Evolutionary conservation across 2,113 vertebrate species (phyloP).

Genomic region (Ammodytes marinus): DNA sequence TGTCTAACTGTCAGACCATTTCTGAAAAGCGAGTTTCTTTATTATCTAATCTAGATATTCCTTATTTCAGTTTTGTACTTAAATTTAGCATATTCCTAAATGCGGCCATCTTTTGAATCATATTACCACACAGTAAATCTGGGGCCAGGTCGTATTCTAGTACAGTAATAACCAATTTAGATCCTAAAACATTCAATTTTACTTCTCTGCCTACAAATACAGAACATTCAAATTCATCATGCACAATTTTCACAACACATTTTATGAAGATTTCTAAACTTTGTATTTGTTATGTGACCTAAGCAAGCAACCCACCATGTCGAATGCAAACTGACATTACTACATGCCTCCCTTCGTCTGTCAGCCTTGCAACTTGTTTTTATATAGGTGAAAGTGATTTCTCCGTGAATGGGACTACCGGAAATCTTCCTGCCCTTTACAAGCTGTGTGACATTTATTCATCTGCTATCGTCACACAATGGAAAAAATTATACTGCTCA

Average conservation of each 20-base stretch:
- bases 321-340: conserved; percentile 6
- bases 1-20: background rate
- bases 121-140: background rate
- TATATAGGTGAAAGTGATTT: background rate
- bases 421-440: conserved; percentile 2
- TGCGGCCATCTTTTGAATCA: background rate
- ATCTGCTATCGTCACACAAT: background rate
- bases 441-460: background rate
- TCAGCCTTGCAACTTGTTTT: background rate
- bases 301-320: background rate
- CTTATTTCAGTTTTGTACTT: background rate
- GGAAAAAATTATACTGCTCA: background rate
- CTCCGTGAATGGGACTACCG: background rate
- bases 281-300: background rate
- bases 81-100: background rate
- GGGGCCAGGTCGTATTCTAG: background rate
- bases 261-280: background rate
- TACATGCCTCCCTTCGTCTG: background rate
- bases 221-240: background rate
- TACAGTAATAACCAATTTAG: background rate
- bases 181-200: background rate
- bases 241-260: background rate
- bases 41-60: background rate
- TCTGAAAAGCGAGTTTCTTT: background rate
- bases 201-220: background rate